A percentile compares a stretch with the other conserved stretches of the same genome.
phyloP scores from a whole-genome alignment of 2,113 vertebrate species.

The Crypturellus undulatus region DNA sequence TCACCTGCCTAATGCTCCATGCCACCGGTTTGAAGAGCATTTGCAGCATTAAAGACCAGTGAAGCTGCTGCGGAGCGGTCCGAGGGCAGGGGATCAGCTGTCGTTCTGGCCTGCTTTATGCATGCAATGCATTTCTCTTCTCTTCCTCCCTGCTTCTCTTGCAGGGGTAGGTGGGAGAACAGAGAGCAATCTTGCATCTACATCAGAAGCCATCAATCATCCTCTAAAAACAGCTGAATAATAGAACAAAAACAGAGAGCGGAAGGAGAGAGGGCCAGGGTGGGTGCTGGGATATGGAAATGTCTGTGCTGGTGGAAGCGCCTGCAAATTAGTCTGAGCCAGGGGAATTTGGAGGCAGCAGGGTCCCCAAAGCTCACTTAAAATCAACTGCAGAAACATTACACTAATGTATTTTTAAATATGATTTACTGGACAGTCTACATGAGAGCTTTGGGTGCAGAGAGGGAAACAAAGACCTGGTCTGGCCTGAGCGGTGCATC shows the following conservation, averaged over 20 bases:
- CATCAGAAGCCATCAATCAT: conserved; percentile 55
- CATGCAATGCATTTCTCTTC: neutral
- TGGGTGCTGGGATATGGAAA: neutral
- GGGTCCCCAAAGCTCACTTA: conserved; percentile 50
- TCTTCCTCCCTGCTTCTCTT: neutral
- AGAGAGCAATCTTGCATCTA: neutral
- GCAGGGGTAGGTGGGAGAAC: neutral
- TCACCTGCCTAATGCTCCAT: neutral
- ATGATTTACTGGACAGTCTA: conserved; percentile 61
- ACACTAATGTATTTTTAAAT: conserved; percentile 68
- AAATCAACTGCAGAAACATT: conserved; percentile 62
- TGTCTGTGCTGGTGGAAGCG: conserved; percentile 46
- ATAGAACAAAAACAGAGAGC: conserved; percentile 13
- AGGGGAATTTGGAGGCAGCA: conserved; percentile 34
- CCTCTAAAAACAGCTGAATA: conserved; percentile 31
- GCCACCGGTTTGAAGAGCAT: neutral
- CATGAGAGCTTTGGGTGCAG: neutral
- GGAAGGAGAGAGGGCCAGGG: neutral
- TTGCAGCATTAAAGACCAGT: neutral
- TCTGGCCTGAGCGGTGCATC: neutral
- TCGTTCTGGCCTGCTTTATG: neutral
- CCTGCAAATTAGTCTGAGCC: conserved; percentile 55
- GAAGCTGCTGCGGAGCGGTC: neutral
- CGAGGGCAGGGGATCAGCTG: neutral
- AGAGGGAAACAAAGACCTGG: conserved; percentile 4